Evolutionary conservation across 2,113 vertebrate species (phyloP).

Genomic region (Chaetorhynchus papuensis): DNA sequence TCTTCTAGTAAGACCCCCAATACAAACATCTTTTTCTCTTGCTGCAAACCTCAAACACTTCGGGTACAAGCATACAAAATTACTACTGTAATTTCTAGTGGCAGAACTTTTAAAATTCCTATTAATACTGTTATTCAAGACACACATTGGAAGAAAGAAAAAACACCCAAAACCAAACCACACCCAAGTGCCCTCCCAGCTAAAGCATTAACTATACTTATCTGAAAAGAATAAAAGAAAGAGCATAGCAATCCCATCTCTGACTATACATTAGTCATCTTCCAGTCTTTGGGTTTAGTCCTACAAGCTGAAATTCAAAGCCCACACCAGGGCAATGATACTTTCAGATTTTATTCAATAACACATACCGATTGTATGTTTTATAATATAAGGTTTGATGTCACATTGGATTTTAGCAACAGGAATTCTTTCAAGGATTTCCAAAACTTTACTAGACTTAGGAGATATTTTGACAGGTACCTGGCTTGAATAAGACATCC

Average conservation of each 20-base stretch:
- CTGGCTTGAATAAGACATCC: constrained; percentile 94
- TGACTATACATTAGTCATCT: accelerated
- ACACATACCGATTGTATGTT: neutral
- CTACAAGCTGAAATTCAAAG: neutral
- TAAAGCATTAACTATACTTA: neutral
- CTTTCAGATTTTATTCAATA: neutral
- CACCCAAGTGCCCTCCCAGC: neutral
- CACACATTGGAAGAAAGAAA: neutral
- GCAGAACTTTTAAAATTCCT: neutral
- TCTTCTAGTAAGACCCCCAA: neutral
- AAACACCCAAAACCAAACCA: neutral
- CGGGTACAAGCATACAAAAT: neutral
- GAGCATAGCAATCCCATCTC: neutral
- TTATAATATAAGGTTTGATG: neutral
- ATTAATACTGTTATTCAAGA: neutral
- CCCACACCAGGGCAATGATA: neutral
- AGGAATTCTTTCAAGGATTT: neutral
- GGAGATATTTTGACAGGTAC: constrained; percentile 53
- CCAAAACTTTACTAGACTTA: neutral
- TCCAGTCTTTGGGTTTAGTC: neutral
- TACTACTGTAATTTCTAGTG: neutral
- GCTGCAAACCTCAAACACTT: neutral
- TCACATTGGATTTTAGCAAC: neutral
- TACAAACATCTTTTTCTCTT: neutral
- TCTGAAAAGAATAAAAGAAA: neutral